phyloP scores from a whole-genome alignment of 1,140 invertebrate genomes.

The Odontomachus brunneus region DNA sequence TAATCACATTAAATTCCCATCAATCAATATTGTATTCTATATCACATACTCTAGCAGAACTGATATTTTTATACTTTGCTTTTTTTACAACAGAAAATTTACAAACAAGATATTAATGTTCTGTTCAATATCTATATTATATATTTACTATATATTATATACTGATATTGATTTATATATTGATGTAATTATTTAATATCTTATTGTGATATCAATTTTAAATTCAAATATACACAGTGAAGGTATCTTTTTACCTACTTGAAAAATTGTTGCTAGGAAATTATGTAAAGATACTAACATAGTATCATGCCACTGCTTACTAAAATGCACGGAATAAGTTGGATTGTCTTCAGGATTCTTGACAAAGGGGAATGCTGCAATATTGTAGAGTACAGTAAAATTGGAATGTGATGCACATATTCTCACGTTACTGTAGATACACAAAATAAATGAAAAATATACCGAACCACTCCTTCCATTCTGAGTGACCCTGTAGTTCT shows the following conservation, averaged over 20 bases:
- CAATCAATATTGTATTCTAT: slow-evolving; percentile 26
- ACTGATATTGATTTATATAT: too few species aligned
- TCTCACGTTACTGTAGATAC: not conserved
- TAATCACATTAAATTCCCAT: slow-evolving; percentile 31
- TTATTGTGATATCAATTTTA: slow-evolving; percentile 2
- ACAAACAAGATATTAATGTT: not conserved
- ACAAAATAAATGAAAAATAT: slow-evolving; percentile 64
- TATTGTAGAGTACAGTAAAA: slow-evolving; percentile 64
- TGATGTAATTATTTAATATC: slow-evolving; percentile 25
- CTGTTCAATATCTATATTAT: not conserved
- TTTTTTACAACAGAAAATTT: slow-evolving; percentile 19
- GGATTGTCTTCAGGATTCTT: slow-evolving; percentile 96
- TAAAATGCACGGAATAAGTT: slow-evolving; percentile 95
- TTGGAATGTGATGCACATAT: slow-evolving; percentile 53
- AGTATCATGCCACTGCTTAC: slow-evolving; percentile 97
- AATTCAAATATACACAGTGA: slow-evolving; percentile 39
- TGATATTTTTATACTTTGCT: slow-evolving; percentile 2
- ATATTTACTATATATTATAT: too few species aligned
- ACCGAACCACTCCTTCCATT: slow-evolving; percentile 99
- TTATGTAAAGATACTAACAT: slow-evolving; percentile 97
- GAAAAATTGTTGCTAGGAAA: slow-evolving; percentile 95
- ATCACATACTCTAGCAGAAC: not conserved
- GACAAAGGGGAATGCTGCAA: slow-evolving; percentile 94
- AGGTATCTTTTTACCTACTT: slow-evolving; percentile 84
- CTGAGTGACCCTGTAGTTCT: slow-evolving; percentile 94